Conservation (phyloP, 2,797 vertebrate species). For the Synaphobranchus kaupii region DNA sequence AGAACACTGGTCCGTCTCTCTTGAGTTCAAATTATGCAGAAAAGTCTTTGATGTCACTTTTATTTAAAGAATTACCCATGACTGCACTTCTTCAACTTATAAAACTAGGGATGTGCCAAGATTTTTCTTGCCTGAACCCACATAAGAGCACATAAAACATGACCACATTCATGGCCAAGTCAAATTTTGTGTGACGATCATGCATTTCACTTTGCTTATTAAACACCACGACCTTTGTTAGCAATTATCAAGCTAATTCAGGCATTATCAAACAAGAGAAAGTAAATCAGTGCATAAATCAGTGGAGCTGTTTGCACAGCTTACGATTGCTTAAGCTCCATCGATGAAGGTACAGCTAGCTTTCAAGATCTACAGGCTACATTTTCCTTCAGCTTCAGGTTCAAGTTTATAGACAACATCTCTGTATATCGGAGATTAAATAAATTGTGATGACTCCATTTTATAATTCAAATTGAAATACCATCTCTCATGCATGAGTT, state of each 20-base stretch:
- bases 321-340: background rate
- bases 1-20: background rate
- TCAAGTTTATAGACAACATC: background rate
- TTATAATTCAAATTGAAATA: background rate
- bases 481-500: background rate
- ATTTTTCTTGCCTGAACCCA: background rate
- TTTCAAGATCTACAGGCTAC: background rate
- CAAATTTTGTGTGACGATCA: background rate
- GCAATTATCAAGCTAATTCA: background rate
- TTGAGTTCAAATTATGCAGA: background rate
- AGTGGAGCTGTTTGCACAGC: background rate
- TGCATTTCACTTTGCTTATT: background rate
- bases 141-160: background rate
- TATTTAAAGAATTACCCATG: background rate
- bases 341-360: background rate
- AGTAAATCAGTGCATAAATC: background rate
- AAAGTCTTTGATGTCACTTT: background rate
- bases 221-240: background rate
- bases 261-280: background rate
- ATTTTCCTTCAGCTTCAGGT: background rate
- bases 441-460: background rate
- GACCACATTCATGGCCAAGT: background rate
- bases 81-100: conserved; percentile 1
- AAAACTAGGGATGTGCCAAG: background rate
- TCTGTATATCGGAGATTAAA: background rate